Base-by-base conservation (phyloP, 2,797 vertebrate species). In the Etheostoma nigrum region DNA sequence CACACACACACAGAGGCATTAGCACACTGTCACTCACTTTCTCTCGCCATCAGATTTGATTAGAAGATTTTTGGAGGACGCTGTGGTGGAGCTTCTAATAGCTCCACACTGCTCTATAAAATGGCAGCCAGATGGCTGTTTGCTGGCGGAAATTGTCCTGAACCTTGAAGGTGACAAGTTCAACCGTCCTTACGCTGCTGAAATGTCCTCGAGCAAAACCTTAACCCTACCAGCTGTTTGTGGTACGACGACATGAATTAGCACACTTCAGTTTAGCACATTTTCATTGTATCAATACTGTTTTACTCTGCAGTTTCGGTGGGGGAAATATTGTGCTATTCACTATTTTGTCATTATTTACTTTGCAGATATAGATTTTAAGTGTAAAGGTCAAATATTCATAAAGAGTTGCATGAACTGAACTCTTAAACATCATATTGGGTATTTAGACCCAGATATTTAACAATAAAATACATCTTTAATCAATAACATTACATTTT, bases 11-110 rank as follows among this genome's bases (percentile, higher is more conserved):
- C 19, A 33, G 3, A 40, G 36, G 36, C 47, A 62, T 19, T 15
- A 21, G 44, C 48, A 75, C 67, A 4, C 72, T 47, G 79, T 68
- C 88, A 82, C 53, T 78, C 86, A 77, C 74, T 69, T 30, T 55
- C 65, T 79, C 76, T 54, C 23, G 42, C 71, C 72, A 74, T 87
- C 87, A 86, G 74, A 80, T 83, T 54, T 57, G 75, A 87, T 89
- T 76, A 83, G 82, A 54, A 0, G 42, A 53, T 85, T 48, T 81
- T 36, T 72, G 78, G 66, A 18, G 77, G 79, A 82, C 60, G 27
- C 36, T 13, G 62, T 62, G 61, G 57, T 76, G 65, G 67, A 75
- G 60, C 58, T 49, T 60, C 63, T 81, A 67, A 75, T 54, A 33
- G 73, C 75, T 57, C 74, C 71, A 47, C 18, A 11, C 65, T 18